These are phyloP conservation scores for Acrocephalus scirpaceus DNA, from an alignment of 2,797 vertebrate genomes.

Conservation along the genomic window DNA sequence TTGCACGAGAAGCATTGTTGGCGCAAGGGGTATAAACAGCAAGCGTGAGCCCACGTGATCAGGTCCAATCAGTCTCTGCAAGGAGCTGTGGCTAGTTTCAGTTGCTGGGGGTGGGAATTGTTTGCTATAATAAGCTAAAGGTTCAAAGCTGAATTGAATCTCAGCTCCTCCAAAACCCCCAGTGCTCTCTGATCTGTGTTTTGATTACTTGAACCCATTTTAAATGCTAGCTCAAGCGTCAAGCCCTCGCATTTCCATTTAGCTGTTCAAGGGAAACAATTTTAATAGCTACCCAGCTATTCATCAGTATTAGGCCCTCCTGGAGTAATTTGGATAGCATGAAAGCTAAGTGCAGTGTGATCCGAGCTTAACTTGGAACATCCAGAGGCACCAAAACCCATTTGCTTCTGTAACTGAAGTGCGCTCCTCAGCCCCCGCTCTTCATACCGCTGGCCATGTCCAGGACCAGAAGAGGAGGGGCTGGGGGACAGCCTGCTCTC, in stretches of 20 bases:
- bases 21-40: not conserved
- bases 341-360: not conserved
- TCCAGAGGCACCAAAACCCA: not conserved
- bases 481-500: not conserved
- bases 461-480: not conserved
- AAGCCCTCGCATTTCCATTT: conserved; percentile 14
- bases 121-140: not conserved
- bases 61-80: not conserved
- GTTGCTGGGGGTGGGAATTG: not conserved
- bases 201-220: conserved; percentile 42
- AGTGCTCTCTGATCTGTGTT: not conserved
- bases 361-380: not conserved
- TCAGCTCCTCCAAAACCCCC: not conserved
- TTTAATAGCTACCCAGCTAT: conserved; percentile 24
- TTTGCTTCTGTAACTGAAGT: not conserved
- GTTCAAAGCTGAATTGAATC: not conserved
- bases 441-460: not conserved
- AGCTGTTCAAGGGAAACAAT: conserved; percentile 34
- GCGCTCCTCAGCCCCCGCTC: not conserved
- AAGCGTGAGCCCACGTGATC: not conserved
- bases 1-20: not conserved
- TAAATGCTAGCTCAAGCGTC: conserved; percentile 11
- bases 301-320: conserved; percentile 24
- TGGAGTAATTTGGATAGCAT: conserved; percentile 12
- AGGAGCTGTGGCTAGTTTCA: not conserved